Evolutionary conservation across 2,797 vertebrate species (phyloP).

Genomic region (Falco naumanni): DNA sequence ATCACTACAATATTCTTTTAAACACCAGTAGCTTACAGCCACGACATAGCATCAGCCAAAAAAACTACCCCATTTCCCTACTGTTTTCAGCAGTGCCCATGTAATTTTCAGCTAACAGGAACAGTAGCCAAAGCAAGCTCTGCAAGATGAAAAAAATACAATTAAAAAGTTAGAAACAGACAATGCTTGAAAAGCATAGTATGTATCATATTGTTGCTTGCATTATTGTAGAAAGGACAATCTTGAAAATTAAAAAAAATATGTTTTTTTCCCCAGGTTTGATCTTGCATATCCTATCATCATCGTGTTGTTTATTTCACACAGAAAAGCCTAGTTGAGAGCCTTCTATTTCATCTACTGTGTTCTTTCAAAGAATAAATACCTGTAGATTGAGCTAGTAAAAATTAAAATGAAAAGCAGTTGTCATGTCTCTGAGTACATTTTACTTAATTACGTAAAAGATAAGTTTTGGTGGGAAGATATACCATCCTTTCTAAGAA

Average conservation of each 20-base stretch:
- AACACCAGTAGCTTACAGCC: conserved; percentile 33
- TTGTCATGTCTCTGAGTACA: background rate
- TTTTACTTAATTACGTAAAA: background rate
- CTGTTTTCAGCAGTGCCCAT: conserved; percentile 47
- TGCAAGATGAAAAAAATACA: background rate
- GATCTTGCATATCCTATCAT: background rate
- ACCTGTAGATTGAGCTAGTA: background rate
- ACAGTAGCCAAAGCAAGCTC: conserved; percentile 61
- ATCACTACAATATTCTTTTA: conserved; percentile 33
- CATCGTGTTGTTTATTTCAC: conserved; percentile 44
- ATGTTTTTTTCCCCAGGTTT: background rate
- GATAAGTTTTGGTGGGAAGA: background rate
- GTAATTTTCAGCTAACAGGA: conserved; percentile 40
- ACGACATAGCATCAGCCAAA: background rate
- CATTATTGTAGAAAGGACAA: conserved; percentile 12
- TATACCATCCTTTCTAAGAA: background rate
- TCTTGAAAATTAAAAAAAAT: background rate
- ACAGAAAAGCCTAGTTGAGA: conserved; percentile 21
- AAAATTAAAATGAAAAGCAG: conserved; percentile 22
- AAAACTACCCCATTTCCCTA: conserved; percentile 18
- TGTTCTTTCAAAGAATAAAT: background rate
- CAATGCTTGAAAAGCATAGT: background rate
- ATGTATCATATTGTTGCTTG: conserved; percentile 27
- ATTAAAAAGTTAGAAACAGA: background rate
- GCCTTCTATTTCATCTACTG: background rate